Evolutionary conservation across 2,888 invertebrate genomes (phyloP), one percentile per base, ranked within the genome.

Genomic region (Caenorhabditis japonica): DNA sequence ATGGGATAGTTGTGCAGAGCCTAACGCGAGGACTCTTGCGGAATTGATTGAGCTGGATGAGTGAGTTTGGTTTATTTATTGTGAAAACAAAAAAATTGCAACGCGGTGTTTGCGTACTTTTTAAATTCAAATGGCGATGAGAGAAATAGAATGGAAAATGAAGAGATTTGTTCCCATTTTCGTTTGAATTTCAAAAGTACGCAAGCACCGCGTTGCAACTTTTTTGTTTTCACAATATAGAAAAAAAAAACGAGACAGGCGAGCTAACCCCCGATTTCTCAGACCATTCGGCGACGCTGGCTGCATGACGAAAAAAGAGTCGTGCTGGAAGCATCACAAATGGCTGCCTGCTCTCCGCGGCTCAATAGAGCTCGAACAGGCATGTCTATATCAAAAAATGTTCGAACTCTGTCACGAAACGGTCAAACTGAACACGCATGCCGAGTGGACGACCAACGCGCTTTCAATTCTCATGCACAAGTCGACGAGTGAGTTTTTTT

Each of bases 291-390:
- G 72, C 12, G 61, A 75, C 4, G 71, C 62, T 8, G 79, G 76
- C 19, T 84, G 84, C 34, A 55, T 62, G 23, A 60, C 61, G 13
- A 68, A 60, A 10, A 66, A 69, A 25, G 78, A 79, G 21, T 47
- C 51, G 0, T 84, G 84, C 51, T 39, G 58, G 4, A 61, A 47
- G n/a, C 84, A 84, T 61, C 66, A 69, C 21, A 75, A 76, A 59
- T 84, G 84, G 84, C 19, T 79, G 3, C 82, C 79, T 61, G 77
- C 69, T 13, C 49, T 78, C 3, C 69, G 80, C 3, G 83, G 78
- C 33, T 38, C 78, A 5, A 69, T 84, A 23, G 83, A 85, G 52
- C 59, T 73, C n/a, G 79, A 80, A 21, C 68, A 82, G 4, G 56
- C 81, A 36, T 60, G 62, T 44, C 47, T 77, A 19, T 64, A 83